These are phyloP conservation scores for Eleutherodactylus coqui DNA, from an alignment of 2,797 vertebrate species.

Conservation along the genomic window DNA sequence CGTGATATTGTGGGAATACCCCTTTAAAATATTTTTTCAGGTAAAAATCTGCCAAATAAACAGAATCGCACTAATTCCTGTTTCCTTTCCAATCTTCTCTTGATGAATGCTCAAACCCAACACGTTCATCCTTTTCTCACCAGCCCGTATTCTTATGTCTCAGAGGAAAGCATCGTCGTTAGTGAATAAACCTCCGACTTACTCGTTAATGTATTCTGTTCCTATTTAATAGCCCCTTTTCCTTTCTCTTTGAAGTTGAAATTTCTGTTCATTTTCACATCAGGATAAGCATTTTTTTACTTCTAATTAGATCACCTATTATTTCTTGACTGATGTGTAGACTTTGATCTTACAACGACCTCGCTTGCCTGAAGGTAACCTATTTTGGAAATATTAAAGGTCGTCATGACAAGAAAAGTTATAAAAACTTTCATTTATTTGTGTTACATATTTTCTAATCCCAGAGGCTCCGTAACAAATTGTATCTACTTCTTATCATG, in stretches of 20 bases:
- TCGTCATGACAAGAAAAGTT: slow-evolving; percentile 15
- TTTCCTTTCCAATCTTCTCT: neutral
- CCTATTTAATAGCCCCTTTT: slow-evolving; percentile 29
- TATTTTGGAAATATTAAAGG: slow-evolving; percentile 45
- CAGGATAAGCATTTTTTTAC: slow-evolving; percentile 41
- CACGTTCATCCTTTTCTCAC: neutral
- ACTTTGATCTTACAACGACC: slow-evolving; percentile 43
- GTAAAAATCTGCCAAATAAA: neutral
- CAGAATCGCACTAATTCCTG: neutral
- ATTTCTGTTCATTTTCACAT: slow-evolving; percentile 29
- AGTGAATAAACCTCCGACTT: slow-evolving; percentile 15
- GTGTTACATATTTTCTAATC: neutral
- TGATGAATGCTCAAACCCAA: neutral
- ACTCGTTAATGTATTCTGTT: slow-evolving; percentile 40
- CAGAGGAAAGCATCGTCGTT: neutral
- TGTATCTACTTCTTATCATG: neutral
- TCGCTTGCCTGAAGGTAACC: slow-evolving; percentile 28
- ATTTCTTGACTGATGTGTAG: slow-evolving; percentile 38
- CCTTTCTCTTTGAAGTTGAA: slow-evolving; percentile 42
- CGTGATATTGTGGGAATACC: neutral
- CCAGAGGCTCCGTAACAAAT: neutral
- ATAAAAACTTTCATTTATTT: slow-evolving; percentile 24
- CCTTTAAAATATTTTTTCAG: neutral
- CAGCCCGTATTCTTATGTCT: neutral
- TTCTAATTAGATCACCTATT: slow-evolving; percentile 54